A percentile compares a stretch with the other conserved stretches of the same genome.
These are phyloP conservation scores for Chironex yamaguchii DNA, from an alignment of 30 jellyfish, hydroid and myxozoan genomes.

Conservation along the genomic window DNA sequence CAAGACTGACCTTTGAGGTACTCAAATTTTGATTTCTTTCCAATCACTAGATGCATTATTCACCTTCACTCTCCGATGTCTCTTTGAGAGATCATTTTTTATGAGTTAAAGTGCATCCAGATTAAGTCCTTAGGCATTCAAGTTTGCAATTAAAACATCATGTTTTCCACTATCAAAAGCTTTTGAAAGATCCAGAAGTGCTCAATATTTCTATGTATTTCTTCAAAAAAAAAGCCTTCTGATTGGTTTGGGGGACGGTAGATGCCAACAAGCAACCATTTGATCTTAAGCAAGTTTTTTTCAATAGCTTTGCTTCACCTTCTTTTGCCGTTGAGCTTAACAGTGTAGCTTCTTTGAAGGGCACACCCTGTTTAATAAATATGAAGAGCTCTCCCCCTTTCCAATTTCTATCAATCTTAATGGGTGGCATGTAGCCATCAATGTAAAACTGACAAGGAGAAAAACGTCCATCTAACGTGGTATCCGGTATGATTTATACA, in stretches of 20 bases:
- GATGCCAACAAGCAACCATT: constrained; percentile 39
- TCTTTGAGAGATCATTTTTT: too few species aligned
- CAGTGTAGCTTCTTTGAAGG: constrained; percentile 23
- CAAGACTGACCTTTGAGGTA: constrained; percentile 65
- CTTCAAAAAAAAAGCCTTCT: constrained; percentile 19
- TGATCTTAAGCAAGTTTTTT: constrained; percentile 29
- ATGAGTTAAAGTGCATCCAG: too few species aligned
- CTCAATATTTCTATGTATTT: neutral
- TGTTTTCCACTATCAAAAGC: too few species aligned
- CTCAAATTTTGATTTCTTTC: constrained; percentile 30
- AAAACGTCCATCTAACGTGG: constrained; percentile 45
- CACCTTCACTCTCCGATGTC: too few species aligned
- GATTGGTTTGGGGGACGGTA: constrained; percentile 63
- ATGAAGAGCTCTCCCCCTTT: constrained; percentile 7
- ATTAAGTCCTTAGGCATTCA: too few species aligned
- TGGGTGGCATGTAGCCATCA: constrained; percentile 67
- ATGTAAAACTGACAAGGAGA: constrained; percentile 41
- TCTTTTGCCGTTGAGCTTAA: constrained; percentile 1
- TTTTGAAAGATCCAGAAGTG: too few species aligned
- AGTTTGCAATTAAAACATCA: too few species aligned
- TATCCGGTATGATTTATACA: constrained; percentile 12
- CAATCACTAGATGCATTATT: too few species aligned
- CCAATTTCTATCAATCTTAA: constrained; percentile 21
- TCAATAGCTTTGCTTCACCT: constrained; percentile 30
- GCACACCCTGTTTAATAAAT: constrained; percentile 42